Base-by-base conservation (phyloP, 92 coral and sea anemone genomes). In the Phenganax stokvisi region DNA sequence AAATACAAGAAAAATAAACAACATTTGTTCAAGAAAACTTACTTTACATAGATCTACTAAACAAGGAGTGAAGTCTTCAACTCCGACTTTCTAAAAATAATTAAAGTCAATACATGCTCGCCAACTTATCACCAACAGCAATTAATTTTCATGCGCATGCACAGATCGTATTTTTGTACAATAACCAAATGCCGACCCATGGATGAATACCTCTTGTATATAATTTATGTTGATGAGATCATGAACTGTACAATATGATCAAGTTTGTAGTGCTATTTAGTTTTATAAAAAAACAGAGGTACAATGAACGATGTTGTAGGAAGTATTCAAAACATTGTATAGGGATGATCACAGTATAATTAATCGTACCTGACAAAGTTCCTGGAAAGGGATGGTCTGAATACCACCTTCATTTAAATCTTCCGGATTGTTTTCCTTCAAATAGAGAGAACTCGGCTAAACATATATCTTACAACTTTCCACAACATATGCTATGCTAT, bases 31-130 rank as follows among this genome's bases (percentile, higher is more conserved):
- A 20, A 56, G 54, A 29, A n/a, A 1, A 15, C 72, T 54, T 82
- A 94, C 98, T 92, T 94, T 94, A 78, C 98, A 94, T 20, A 94
- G 93, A 74, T 92, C 97, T 85, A 89, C 66, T 65, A 94, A 80
- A 75, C 98, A 92, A 10, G 92, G 90, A 12, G 98, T 91, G 72
- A 91, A 94, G 37, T 87, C 90, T 28, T 84, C 86, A 57, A 82
- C 86, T 10, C 89, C 88, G 67, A 94, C 97, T 85, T 91, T 94
- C 98, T 94, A 87, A 56, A 83, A 69, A 54, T 63, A 87, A 17
- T 37, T 37, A 37, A 37, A 37, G 47, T 37, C 47, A 37, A 37
- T 37, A 37, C 5, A 37, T 37, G 47, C 47, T 37, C 47, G 47
- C 47, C 47, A 37, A 37, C 2, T 37, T 37, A 1, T 37, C 47